Evolutionary conservation across 2,113 vertebrate genomes (phyloP).

Genomic region (Campylomormyrus numenius): DNA sequence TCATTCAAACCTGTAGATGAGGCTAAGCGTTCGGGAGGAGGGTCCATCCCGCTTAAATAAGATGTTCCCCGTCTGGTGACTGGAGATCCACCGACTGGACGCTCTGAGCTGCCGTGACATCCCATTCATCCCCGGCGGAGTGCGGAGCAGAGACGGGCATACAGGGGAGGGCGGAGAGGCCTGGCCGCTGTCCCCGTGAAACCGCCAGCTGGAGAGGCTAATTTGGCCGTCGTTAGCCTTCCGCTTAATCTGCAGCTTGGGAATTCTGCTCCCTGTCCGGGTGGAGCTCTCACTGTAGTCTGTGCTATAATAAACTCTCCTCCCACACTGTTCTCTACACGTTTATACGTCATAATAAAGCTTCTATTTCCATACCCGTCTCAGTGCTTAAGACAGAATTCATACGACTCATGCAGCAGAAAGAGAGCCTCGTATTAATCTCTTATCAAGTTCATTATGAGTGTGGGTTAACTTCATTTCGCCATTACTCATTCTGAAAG

Average conservation of each 20-base stretch:
- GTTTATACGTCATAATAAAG: neutral
- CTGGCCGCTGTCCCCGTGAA: neutral
- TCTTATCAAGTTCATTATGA: conserved; percentile 14
- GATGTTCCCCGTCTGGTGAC: neutral
- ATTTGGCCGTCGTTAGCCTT: conserved; percentile 3
- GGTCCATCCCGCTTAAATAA: neutral
- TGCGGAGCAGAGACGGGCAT: neutral
- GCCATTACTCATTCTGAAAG: conserved; percentile 14
- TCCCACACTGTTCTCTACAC: neutral
- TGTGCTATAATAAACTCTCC: conserved; percentile 11
- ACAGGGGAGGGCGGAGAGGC: neutral
- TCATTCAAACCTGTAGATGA: neutral
- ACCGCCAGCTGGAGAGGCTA: neutral
- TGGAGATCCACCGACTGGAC: neutral
- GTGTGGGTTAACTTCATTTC: conserved; percentile 23
- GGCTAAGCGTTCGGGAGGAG: neutral
- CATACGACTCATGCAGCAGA: conserved; percentile 22
- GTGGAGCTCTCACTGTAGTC: neutral
- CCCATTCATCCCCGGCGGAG: neutral
- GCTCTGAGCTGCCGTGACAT: neutral
- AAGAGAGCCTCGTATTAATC: neutral
- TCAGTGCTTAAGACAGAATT: neutral
- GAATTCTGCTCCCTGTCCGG: neutral
- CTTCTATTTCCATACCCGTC: conserved; percentile 7
- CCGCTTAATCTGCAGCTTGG: conserved; percentile 3